phyloP scores from a whole-genome alignment of 2,113 vertebrate species.

The Maylandia zebra region DNA sequence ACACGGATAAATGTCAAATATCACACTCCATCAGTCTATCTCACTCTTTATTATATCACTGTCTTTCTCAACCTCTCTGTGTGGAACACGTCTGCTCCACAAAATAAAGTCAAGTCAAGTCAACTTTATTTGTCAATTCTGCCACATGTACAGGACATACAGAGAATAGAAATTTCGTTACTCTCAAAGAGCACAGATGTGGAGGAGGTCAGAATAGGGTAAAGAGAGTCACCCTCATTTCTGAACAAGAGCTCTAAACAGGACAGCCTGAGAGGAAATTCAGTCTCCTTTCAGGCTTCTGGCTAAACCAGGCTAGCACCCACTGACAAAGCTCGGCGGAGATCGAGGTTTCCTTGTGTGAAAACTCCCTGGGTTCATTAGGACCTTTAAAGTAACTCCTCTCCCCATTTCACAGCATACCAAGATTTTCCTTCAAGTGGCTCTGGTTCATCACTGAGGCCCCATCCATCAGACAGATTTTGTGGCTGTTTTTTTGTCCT shows the following conservation, averaged over 20 bases:
- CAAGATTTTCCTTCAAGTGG: not conserved
- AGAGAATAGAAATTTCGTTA: too few relatives aligned
- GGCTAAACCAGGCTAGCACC: not conserved
- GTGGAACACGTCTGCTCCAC: not conserved
- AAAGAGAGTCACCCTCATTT: not conserved
- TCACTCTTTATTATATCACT: not conserved
- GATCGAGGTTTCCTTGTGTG: not conserved
- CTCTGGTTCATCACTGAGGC: not conserved
- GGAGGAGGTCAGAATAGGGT: not conserved
- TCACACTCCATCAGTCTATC: not conserved
- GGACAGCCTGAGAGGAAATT: not conserved
- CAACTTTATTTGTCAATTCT: too few relatives aligned
- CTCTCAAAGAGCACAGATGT: constrained; percentile 10
- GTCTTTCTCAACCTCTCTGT: not conserved
- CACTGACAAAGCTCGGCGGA: not conserved
- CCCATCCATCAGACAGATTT: not conserved
- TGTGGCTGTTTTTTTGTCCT: not conserved
- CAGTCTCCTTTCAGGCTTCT: not conserved
- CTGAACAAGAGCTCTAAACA: not conserved
- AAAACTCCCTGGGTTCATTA: not conserved
- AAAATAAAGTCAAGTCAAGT: not conserved
- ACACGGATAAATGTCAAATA: not conserved
- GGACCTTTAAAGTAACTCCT: not conserved
- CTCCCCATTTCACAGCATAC: not conserved
- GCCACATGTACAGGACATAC: too few relatives aligned